These are phyloP conservation scores for Himantopus leucocephalus DNA, from an alignment of 2,113 vertebrate genomes.

Conservation along the genomic window DNA sequence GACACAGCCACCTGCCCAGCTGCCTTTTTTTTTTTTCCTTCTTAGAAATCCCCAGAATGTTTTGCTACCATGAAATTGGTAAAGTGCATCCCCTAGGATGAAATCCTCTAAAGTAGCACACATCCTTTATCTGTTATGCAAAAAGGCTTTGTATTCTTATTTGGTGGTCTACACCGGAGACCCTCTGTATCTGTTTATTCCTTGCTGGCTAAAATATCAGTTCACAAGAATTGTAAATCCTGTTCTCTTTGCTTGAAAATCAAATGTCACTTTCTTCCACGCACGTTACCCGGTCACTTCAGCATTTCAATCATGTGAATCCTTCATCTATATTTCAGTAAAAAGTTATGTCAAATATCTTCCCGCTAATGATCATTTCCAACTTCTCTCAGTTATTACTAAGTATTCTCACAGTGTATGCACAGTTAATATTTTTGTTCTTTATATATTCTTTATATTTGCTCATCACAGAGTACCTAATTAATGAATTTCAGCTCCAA, in stretches of 20 bases:
- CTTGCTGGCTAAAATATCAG: neutral
- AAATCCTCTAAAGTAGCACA: neutral
- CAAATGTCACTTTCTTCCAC: neutral
- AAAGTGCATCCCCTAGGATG: neutral
- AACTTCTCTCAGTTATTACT: neutral
- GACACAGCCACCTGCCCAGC: neutral
- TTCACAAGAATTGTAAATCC: neutral
- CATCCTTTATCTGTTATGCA: neutral
- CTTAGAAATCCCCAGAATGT: neutral
- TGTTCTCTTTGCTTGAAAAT: neutral
- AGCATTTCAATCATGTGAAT: neutral
- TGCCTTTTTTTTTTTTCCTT: neutral
- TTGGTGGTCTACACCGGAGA: neutral
- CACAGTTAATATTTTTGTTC: neutral
- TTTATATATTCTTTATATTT: neutral
- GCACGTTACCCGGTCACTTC: neutral
- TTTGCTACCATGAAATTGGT: neutral
- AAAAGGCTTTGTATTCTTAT: neutral
- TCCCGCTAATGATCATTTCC: neutral
- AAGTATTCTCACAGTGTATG: neutral
- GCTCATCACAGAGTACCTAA: neutral
- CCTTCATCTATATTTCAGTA: neutral
- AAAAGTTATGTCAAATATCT: neutral
- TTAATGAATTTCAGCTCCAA: neutral
- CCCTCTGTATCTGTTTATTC: neutral